phyloP scores from a whole-genome alignment of 2,797 vertebrate species.

The Melanotaenia parkinsoni region DNA sequence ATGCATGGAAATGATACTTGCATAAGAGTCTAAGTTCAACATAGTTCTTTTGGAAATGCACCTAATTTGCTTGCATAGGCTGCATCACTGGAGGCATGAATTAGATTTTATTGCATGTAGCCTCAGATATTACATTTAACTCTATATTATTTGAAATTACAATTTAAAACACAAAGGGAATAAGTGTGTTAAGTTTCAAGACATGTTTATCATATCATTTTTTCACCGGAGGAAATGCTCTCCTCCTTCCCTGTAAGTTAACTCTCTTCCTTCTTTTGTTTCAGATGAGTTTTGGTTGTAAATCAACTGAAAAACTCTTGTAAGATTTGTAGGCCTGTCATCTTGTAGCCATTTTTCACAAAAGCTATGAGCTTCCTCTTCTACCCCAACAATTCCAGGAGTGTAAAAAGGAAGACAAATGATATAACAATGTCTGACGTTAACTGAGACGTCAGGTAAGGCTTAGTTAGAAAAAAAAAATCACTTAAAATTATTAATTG shows the following conservation, averaged over 20 bases:
- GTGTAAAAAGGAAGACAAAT: not conserved
- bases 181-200: too few species aligned
- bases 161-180: too few species aligned
- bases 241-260: not conserved
- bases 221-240: not conserved
- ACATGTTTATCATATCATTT: not conserved
- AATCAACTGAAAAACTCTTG: conserved; percentile 7
- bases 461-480: not conserved
- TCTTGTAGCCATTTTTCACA: not conserved
- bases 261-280: not conserved
- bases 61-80: not conserved
- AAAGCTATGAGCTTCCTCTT: not conserved
- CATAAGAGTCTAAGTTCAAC: not conserved
- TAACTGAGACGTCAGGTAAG: not conserved
- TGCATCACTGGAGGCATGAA: not conserved
- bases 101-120: not conserved
- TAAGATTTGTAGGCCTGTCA: not conserved
- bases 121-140: not conserved
- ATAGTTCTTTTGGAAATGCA: not conserved
- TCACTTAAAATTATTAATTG: conserved; percentile 1
- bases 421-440: not conserved
- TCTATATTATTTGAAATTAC: too few species aligned
- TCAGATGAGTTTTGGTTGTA: conserved; percentile 7
- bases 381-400: not conserved
- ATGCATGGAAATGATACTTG: not conserved